phyloP scores from a whole-genome alignment of 2,113 vertebrate genomes.

The Sinocyclocheilus maitianheensis region DNA sequence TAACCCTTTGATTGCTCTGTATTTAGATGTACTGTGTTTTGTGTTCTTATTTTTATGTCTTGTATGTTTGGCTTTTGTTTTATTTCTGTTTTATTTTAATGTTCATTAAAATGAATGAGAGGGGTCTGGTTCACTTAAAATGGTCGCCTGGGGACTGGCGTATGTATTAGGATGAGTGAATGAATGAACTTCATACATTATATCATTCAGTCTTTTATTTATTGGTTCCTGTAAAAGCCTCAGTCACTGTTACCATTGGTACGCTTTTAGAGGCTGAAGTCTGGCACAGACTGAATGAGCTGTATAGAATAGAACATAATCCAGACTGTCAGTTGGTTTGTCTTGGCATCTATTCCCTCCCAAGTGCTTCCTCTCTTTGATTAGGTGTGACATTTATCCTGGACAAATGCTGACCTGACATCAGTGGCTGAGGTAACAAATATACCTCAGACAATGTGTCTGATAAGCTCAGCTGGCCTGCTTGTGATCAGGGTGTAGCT shows the following conservation, averaged over 20 bases:
- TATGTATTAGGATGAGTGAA: neutral
- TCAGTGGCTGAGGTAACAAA: neutral
- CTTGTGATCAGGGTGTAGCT: neutral
- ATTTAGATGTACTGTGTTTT: neutral
- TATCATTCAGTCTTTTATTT: neutral
- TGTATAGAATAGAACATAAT: slow-evolving; percentile 3
- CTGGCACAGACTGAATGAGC: neutral
- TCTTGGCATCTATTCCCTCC: neutral
- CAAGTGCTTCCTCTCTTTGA: slow-evolving; percentile 1
- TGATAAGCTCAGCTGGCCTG: neutral
- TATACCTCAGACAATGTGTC: slow-evolving; percentile 13
- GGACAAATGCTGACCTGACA: slow-evolving; percentile 11
- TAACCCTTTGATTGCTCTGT: neutral
- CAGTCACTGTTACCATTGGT: neutral
- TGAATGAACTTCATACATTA: neutral
- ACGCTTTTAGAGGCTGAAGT: neutral
- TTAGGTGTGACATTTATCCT: slow-evolving; percentile 24
- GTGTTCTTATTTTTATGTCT: neutral
- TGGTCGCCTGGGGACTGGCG: neutral
- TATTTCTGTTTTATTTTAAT: neutral
- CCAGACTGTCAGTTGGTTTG: slow-evolving; percentile 4
- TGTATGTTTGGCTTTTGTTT: neutral
- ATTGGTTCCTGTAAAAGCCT: neutral
- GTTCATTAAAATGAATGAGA: neutral
- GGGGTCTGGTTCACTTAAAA: neutral